These are phyloP conservation scores for Zootoca vivipara DNA, from an alignment of 2,113 vertebrate genomes.

Conservation along the genomic window DNA sequence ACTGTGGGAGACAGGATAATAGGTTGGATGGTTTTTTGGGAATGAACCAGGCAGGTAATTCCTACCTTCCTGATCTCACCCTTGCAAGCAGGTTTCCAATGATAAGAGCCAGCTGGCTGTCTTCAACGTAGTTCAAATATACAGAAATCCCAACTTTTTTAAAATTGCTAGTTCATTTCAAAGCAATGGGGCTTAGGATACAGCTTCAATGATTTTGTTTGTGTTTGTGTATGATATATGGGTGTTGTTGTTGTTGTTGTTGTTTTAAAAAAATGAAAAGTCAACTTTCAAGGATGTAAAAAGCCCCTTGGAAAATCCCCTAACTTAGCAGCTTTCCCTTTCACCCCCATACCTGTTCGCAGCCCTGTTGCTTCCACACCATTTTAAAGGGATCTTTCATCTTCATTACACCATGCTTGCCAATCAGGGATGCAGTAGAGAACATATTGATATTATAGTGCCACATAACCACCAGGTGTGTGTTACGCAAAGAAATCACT, in stretches of 20 bases:
- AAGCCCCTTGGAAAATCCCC: background rate
- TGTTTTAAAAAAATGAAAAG: background rate
- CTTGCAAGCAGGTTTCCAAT: slow-evolving; percentile 24
- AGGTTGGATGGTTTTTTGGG: slow-evolving; percentile 30
- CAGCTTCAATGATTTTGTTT: background rate
- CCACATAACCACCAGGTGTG: background rate
- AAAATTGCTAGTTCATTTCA: background rate
- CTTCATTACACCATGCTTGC: background rate
- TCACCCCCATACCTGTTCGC: background rate
- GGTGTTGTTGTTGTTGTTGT: too few relatives aligned
- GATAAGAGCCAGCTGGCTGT: slow-evolving; percentile 16
- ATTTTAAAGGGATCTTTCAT: background rate
- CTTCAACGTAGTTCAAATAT: background rate
- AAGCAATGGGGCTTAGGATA: background rate
- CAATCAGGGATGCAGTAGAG: background rate
- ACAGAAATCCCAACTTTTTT: slow-evolving; percentile 19
- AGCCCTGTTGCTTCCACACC: background rate
- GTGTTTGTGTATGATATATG: background rate
- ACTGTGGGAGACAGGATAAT: slow-evolving; percentile 40
- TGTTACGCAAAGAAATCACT: background rate
- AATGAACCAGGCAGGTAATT: slow-evolving; percentile 41
- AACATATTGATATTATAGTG: background rate
- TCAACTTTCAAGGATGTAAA: background rate
- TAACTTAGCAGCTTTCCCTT: background rate
- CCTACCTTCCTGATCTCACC: slow-evolving; percentile 36